phyloP scores from a whole-genome alignment of 2,888 invertebrate species.

The Microctonus brassicae region DNA sequence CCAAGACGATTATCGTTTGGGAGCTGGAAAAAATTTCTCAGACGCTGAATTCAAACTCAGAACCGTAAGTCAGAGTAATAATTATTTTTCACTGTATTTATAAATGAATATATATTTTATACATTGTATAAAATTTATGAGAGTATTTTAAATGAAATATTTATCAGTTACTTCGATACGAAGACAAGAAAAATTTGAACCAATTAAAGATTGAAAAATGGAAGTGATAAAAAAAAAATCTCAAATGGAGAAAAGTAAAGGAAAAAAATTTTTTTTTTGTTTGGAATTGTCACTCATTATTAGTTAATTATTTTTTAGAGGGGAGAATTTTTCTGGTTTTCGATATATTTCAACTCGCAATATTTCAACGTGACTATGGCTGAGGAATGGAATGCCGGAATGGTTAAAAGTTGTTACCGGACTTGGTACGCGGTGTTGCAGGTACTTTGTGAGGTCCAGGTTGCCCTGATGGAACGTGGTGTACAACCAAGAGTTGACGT shows the following conservation, averaged over 20 bases:
- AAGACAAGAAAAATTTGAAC: no score
- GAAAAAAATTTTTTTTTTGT: no score
- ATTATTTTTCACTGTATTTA: not conserved
- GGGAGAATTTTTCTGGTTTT: not conserved
- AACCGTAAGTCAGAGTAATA: slow-evolving; percentile 67
- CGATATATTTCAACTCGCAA: not conserved
- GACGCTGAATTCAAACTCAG: slow-evolving; percentile 75
- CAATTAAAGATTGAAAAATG: not conserved
- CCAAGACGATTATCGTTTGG: slow-evolving; percentile 71
- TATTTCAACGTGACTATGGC: no score
- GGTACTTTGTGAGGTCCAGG: slow-evolving; percentile 80
- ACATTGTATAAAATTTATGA: not conserved
- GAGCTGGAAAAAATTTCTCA: slow-evolving; percentile 73
- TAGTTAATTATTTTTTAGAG: not conserved
- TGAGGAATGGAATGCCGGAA: no score
- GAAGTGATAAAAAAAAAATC: not conserved
- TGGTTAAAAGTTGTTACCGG: no score
- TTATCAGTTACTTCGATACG: no score
- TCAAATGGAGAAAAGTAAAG: not conserved
- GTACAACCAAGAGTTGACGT: slow-evolving; percentile 65
- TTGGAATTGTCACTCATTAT: no score
- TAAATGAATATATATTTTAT: not conserved
- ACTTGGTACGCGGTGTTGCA: slow-evolving; percentile 51
- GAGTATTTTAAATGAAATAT: no score
- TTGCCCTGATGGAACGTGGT: slow-evolving; percentile 70